These are phyloP conservation scores for Dynastes maya DNA, from an alignment of 2,888 invertebrate species.

Conservation along the genomic window DNA sequence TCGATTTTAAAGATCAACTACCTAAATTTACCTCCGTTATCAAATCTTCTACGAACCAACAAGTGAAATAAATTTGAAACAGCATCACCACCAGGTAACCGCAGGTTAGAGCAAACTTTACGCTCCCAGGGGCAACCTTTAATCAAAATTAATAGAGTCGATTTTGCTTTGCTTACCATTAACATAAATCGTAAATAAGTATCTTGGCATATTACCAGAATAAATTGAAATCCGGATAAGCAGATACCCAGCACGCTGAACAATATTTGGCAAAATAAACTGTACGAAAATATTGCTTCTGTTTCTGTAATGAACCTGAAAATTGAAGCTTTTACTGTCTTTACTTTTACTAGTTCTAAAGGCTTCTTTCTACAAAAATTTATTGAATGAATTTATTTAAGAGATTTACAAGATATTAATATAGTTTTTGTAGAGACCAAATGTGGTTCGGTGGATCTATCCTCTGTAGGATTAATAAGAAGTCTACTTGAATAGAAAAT, in stretches of 20 bases:
- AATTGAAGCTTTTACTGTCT: not conserved
- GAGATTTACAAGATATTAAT: too few species aligned
- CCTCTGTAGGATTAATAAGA: too few species aligned
- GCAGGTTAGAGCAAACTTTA: conserved; percentile 50
- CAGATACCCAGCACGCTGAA: conserved; percentile 55
- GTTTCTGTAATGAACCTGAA: conserved; percentile 50
- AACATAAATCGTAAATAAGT: not conserved
- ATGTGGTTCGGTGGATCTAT: too few species aligned
- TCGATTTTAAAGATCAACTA: not conserved
- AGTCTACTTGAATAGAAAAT: too few species aligned
- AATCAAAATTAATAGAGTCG: not conserved
- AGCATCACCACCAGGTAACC: conserved; percentile 52
- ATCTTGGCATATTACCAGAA: conserved; percentile 52
- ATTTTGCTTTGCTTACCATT: not conserved
- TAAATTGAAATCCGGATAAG: conserved; percentile 56
- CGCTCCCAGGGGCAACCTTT: conserved; percentile 17
- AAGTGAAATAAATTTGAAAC: conserved; percentile 54
- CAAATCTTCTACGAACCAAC: conserved; percentile 60
- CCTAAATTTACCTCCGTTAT: conserved; percentile 54
- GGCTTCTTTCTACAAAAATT: too few species aligned
- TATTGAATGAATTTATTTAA: too few species aligned
- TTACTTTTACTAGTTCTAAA: too few species aligned
- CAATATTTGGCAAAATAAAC: conserved; percentile 54
- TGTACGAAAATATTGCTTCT: conserved; percentile 52
- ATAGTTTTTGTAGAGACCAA: too few species aligned